Percentiles rank a stretch among this genome's conserved stretches.
Evolutionary conservation across 2,888 invertebrate genomes (phyloP).

Genomic region (Callyntrura sp.): DNA sequence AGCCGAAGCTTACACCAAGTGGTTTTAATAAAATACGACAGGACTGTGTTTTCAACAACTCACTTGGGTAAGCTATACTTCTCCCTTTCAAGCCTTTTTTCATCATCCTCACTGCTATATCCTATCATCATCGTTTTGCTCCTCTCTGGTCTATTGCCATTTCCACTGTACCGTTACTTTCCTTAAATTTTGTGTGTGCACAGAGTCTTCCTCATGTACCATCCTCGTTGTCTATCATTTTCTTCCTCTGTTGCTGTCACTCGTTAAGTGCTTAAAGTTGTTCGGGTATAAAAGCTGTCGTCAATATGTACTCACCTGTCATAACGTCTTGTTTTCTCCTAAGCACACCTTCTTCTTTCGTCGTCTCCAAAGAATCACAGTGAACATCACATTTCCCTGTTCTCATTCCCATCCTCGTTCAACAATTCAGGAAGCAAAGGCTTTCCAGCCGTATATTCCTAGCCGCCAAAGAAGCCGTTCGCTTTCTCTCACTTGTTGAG

Average conservation of each 20-base stretch:
- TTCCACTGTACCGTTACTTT: neutral
- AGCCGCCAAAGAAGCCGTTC: neutral
- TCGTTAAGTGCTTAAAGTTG: slow-evolving; percentile 50
- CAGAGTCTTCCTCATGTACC: neutral
- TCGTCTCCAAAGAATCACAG: neutral
- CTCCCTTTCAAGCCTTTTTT: neutral
- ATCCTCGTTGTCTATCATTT: slow-evolving; percentile 16
- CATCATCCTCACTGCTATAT: neutral
- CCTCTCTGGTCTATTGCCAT: slow-evolving; percentile 21
- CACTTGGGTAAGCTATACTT: too few species aligned
- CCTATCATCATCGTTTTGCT: neutral
- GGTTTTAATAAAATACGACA: too few species aligned
- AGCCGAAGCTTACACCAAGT: too few species aligned
- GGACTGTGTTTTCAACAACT: too few species aligned
- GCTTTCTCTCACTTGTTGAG: slow-evolving; percentile 37
- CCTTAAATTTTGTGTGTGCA: neutral
- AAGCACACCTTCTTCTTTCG: slow-evolving; percentile 11
- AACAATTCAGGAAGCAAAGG: neutral
- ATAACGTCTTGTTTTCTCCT: slow-evolving; percentile 35
- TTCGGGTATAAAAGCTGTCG: slow-evolving; percentile 40
- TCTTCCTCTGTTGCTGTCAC: slow-evolving; percentile 23
- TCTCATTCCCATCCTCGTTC: neutral
- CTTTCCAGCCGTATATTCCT: neutral
- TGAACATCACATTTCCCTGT: neutral
- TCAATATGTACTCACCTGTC: slow-evolving; percentile 46